phyloP scores from a whole-genome alignment of 2,888 invertebrate genomes.

The Crematogaster levior region DNA sequence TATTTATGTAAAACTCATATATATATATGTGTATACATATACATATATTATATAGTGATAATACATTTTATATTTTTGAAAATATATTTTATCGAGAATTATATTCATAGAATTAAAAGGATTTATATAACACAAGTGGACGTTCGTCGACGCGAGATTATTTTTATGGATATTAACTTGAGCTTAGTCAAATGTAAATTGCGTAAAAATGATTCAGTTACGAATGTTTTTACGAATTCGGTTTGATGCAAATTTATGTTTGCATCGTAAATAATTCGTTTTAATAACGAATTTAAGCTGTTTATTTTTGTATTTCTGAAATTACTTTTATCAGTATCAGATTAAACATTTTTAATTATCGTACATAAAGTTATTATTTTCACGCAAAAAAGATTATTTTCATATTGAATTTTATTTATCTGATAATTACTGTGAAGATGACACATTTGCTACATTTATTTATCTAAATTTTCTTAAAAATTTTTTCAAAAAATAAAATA shows the following conservation, averaged over 20 bases:
- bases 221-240: conserved; percentile 11
- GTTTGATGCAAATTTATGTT: conserved; percentile 10
- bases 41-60: neutral
- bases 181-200: conserved; percentile 17
- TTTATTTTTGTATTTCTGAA: conserved; percentile 7
- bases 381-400: neutral
- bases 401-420: neutral
- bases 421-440: neutral
- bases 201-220: conserved; percentile 28
- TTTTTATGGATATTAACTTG: conserved; percentile 37
- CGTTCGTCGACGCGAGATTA: conserved; percentile 10
- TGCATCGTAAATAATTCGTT: conserved; percentile 30
- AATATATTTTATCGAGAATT: conserved; percentile 14
- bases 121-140: neutral
- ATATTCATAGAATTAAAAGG: neutral
- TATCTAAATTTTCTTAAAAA: neutral
- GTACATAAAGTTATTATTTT: conserved; percentile 17
- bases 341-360: conserved; percentile 1
- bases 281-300: conserved; percentile 33
- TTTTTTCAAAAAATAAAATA: neutral
- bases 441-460: neutral
- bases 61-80: neutral
- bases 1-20: neutral
- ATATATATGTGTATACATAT: too few relatives aligned
- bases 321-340: conserved; percentile 8